Evolutionary conservation across 2,797 vertebrate genomes (phyloP).

Genomic region (Sciurus vulgaris): DNA sequence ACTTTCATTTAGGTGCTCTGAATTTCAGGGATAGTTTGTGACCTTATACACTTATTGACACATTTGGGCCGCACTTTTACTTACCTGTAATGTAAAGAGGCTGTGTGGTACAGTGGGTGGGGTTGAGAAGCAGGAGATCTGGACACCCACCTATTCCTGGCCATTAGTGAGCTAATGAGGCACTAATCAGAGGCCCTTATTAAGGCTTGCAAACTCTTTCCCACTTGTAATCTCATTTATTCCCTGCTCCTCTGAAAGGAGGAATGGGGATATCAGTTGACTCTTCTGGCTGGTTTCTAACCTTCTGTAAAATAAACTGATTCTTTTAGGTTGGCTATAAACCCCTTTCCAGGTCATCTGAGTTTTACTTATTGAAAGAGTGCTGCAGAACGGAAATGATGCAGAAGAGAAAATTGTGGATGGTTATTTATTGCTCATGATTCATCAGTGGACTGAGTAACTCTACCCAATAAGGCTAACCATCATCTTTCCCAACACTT

Average conservation of each 20-base stretch:
- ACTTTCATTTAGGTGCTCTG: not conserved
- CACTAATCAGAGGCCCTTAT: not conserved
- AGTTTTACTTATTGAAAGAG: not conserved
- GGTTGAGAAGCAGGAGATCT: not conserved
- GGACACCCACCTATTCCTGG: too few relatives aligned
- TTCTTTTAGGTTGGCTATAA: slow-evolving; percentile 26
- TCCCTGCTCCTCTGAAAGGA: not conserved
- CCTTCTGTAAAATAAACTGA: not conserved
- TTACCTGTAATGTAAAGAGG: not conserved
- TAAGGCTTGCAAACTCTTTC: not conserved
- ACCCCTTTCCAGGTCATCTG: not conserved
- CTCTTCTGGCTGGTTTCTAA: not conserved
- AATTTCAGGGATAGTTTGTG: not conserved
- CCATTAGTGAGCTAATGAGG: not conserved
- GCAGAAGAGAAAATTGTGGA: not conserved
- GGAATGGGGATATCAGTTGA: not conserved
- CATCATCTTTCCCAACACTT: not conserved
- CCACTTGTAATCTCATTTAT: not conserved
- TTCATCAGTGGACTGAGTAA: not conserved
- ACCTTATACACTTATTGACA: not conserved
- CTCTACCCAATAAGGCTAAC: not conserved
- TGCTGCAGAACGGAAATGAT: not conserved
- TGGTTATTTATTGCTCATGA: slow-evolving; percentile 4
- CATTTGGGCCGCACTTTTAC: not conserved
- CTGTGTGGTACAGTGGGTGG: not conserved